Base-by-base conservation (phyloP, 2,888 invertebrate species). In the Tenthredo notha region DNA sequence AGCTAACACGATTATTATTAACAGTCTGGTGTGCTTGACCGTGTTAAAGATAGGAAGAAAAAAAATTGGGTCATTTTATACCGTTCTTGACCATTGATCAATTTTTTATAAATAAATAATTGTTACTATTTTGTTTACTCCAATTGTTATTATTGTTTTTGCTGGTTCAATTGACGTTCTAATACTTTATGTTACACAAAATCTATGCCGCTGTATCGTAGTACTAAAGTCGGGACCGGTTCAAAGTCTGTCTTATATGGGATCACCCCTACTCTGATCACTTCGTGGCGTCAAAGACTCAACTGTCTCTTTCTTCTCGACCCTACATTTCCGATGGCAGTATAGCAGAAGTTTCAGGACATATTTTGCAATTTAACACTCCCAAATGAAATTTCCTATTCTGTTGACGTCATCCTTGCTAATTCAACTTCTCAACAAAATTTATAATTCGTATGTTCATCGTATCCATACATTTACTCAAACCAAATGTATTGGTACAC, bases 161-260 rank as follows among this genome's bases (percentile, higher is more conserved):
- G 18, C 29, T 54, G 29, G n/a, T 77, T n/a, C 9, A 3, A 15
- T 77, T 54, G 15, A 29, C 29, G 12, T 33, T 80, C 33, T 61
- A 40, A 40, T 80, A n/a, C n/a, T 40, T 61, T 21, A 80, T 40
- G 29, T 25, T 21, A 40, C 47, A 37, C 12, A 33, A 80, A 80
- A 61, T 58, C 80, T 50, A 50, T 50, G 40, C 85, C 86, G 86
- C 88, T 88, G 89, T 90, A 91, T 90, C 91, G 88, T 89, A 89
- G 91, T 92, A 93, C 93, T 93, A 92, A 93, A 91, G 91, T 90
- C 91, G 88, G 90, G 88, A 88, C 91, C 90, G 91, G 89, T 90
- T 91, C 92, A 92, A 92, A 92, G 92, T 92, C 92, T 89, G 89
- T 91, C 92, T 93, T 93, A 93, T 93, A 93, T 92, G 91, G 90